Conservation (phyloP, 2,797 vertebrate genomes). For the Gadopsis bispinosus region DNA sequence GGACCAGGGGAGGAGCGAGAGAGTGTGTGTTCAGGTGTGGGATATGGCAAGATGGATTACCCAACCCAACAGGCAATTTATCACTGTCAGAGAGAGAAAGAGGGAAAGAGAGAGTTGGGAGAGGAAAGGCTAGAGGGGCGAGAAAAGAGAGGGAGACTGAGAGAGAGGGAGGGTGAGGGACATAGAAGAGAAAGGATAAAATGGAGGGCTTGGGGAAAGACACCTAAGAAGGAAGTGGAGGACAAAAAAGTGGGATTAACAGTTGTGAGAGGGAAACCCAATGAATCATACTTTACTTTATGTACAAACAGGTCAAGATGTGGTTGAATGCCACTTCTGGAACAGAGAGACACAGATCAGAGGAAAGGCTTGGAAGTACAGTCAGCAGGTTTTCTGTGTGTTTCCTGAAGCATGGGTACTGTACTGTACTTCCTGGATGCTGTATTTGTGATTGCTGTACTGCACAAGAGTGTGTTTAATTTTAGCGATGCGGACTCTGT, state of each 20-base stretch:
- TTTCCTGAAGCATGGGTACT: neutral
- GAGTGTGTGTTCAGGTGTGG: conserved; percentile 76
- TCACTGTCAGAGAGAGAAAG: conserved; percentile 80
- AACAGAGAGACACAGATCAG: conserved; percentile 16
- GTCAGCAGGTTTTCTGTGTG: neutral
- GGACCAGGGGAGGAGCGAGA: conserved; percentile 44
- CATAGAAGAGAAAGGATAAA: conserved; percentile 18
- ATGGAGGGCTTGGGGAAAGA: conserved; percentile 22
- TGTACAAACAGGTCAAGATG: conserved; percentile 24
- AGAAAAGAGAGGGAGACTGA: conserved; percentile 24
- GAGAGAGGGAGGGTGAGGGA: conserved; percentile 25
- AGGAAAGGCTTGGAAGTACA: neutral
- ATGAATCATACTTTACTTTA: conserved; percentile 31
- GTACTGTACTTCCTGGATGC: neutral
- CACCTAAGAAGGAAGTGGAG: conserved; percentile 39
- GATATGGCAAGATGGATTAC: conserved; percentile 82
- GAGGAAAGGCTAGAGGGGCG: conserved; percentile 27
- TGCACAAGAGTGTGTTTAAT: neutral
- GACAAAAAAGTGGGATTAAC: conserved; percentile 35
- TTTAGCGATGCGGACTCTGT: neutral
- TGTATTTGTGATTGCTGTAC: neutral
- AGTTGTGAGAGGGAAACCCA: conserved; percentile 1
- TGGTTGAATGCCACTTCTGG: neutral
- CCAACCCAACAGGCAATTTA: conserved; percentile 76
- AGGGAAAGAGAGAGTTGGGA: conserved; percentile 29